Evolutionary conservation across 2,888 invertebrate species (phyloP).

Genomic region (Trichopria drosophilae): DNA sequence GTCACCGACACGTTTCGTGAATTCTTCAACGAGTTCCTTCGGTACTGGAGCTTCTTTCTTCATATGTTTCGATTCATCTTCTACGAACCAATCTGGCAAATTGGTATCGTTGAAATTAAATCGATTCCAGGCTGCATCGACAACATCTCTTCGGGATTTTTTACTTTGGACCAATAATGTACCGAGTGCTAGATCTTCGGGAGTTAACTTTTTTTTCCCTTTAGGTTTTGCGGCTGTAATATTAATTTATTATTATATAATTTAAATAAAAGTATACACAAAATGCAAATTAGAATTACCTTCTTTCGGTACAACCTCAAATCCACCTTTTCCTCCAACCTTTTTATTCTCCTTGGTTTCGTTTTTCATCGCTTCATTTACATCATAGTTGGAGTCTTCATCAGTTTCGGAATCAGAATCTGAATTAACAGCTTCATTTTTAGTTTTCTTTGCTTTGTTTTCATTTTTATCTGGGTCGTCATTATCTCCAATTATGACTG

Average conservation of each 20-base stretch:
- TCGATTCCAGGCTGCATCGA: slow-evolving; percentile 90
- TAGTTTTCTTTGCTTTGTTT: slow-evolving; percentile 40
- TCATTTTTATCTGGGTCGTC: slow-evolving; percentile 35
- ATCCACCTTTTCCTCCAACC: slow-evolving; percentile 63
- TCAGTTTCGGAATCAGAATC: slow-evolving; percentile 35
- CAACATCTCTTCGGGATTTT: slow-evolving; percentile 86
- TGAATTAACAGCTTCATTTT: slow-evolving; percentile 10
- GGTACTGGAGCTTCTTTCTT: slow-evolving; percentile 81
- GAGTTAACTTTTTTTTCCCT: slow-evolving; percentile 73
- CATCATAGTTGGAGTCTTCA: slow-evolving; percentile 60
- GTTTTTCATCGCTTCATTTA: slow-evolving; percentile 51
- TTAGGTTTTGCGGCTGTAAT: slow-evolving; percentile 60
- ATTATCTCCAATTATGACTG: slow-evolving; percentile 54
- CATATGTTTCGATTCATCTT: slow-evolving; percentile 92
- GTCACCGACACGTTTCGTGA: slow-evolving; percentile 79
- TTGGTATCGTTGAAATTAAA: slow-evolving; percentile 89
- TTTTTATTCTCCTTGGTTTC: slow-evolving; percentile 46
- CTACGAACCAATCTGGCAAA: slow-evolving; percentile 93
- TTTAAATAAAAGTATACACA: slow-evolving; percentile 33
- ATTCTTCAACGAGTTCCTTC: slow-evolving; percentile 82
- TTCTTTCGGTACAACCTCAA: slow-evolving; percentile 70
- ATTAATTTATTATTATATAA: slow-evolving; percentile 15
- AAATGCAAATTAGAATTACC: slow-evolving; percentile 29
- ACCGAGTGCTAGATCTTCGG: slow-evolving; percentile 90
- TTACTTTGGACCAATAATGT: slow-evolving; percentile 87